A percentile compares a stretch with the other conserved stretches of the same genome.
Conservation (phyloP, 2,797 vertebrate genomes). For the Lacerta viridis region DNA sequence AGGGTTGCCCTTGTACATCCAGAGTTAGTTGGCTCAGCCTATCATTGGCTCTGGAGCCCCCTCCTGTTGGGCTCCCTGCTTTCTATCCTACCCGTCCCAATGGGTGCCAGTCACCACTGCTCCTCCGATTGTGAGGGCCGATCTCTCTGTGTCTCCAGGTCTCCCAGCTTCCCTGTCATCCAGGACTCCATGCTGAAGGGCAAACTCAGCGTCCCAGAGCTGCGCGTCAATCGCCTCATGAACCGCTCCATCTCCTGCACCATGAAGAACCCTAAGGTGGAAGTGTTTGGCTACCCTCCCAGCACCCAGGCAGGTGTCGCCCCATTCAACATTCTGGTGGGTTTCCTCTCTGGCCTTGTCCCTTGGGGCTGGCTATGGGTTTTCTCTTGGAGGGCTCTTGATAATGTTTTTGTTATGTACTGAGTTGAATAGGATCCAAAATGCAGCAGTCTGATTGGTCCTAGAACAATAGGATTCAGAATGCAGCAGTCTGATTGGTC, state of each 20-base stretch:
- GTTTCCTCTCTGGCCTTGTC: constrained; percentile 77
- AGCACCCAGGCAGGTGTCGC: constrained; percentile 92
- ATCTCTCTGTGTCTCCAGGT: constrained; percentile 79
- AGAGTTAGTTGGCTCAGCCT: too few species aligned
- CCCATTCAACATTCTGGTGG: constrained; percentile 82
- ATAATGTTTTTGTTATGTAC: background rate
- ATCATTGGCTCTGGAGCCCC: too few species aligned
- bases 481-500: too few species aligned
- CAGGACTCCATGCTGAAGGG: constrained; percentile 96
- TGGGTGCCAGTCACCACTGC: background rate
- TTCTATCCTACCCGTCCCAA: too few species aligned
- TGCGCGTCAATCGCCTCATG: constrained; percentile 95
- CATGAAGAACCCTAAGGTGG: constrained; percentile 96
- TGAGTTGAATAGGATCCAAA: too few species aligned
- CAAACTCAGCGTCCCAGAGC: constrained; percentile 93
- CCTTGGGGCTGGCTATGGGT: constrained; percentile 78
- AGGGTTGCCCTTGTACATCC: too few species aligned
- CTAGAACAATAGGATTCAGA: too few species aligned
- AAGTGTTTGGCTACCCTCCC: constrained; percentile 93
- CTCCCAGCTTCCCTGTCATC: constrained; percentile 96
- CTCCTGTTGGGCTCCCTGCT: too few species aligned
- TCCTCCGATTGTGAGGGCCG: background rate
- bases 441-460: too few species aligned
- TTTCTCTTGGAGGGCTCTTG: constrained; percentile 82
- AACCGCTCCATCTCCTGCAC: constrained; percentile 97